Percentiles rank a stretch among this genome's conserved stretches.
These are phyloP conservation scores for Rhinogobio ventralis DNA, from an alignment of 2,797 vertebrate genomes.

Conservation along the genomic window DNA sequence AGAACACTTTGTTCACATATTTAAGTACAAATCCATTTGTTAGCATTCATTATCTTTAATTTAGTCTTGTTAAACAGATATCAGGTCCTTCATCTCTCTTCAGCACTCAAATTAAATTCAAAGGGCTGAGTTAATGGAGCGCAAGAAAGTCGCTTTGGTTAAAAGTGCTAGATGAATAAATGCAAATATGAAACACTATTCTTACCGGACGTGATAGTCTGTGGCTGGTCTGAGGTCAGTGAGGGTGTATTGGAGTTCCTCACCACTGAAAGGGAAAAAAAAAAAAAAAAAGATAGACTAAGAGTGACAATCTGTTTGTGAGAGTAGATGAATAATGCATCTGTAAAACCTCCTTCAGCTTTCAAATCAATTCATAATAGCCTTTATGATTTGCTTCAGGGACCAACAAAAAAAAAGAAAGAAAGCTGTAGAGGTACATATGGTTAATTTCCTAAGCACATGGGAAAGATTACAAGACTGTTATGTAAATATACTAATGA, in stretches of 20 bases:
- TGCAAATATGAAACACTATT: conserved; percentile 21
- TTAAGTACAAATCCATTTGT: background rate
- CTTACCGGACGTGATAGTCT: conserved; percentile 88
- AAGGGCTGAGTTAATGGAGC: conserved; percentile 4
- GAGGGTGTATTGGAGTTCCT: conserved; percentile 86
- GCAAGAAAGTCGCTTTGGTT: background rate
- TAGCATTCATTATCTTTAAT: background rate
- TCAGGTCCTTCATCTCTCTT: background rate
- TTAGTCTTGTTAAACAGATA: background rate
- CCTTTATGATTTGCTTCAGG: background rate
- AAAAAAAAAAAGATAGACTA: background rate
- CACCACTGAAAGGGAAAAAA: conserved; percentile 75
- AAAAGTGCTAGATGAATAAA: background rate
- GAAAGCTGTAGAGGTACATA: background rate
- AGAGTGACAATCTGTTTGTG: conserved; percentile 3
- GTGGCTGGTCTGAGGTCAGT: conserved; percentile 88
- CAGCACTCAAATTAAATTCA: background rate
- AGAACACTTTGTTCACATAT: background rate
- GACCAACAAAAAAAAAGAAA: background rate
- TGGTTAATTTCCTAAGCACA: background rate
- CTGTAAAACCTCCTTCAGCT: conserved; percentile 1
- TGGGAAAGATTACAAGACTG: background rate
- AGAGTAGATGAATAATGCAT: background rate
- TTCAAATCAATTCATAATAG: conserved; percentile 1
- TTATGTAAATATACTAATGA: background rate